Evolutionary conservation across 2,888 invertebrate species (phyloP), one percentile per base, ranked within the genome.

Genomic region (Hyles lineata): DNA sequence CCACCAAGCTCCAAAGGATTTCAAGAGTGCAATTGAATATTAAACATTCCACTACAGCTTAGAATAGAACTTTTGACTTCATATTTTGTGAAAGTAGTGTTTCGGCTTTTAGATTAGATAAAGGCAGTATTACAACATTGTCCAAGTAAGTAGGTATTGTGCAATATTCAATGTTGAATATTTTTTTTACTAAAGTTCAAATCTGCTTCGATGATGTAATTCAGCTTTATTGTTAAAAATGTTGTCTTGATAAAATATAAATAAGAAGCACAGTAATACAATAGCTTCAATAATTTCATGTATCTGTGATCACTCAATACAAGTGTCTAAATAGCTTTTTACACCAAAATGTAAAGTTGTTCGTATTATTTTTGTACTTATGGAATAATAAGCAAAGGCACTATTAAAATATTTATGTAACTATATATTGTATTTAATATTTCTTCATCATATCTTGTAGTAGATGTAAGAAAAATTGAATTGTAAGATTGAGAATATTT

Each of bases 11-110:
- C 93, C 95, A 79, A 92, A 94, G 79, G 92, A 92, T 77, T 95
- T 95, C 75, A 92, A 91, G 79, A 91, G 85, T 86, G 90, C 92
- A 83, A 93, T 94, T 80, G 93, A 94, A 78, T 94, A 93, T 87
- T 94, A 86, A 72, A 87, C 90, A 90, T 90, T 90, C 90, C 90
- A 80, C 74, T 76, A 74, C 79, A 84, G n/a, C 83, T 84, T 85
- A 85, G 87, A 74, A 29, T 75, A 63, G 62, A 71, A 55, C 62
- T 72, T 73, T 71, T 70, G 59, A n/a, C 63, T 71, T 52, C 29
- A 61, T 35, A 25, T 35, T 75, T 67, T 50, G 67, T 67, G 15
- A 50, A 23, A 50, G 23, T 50, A 67, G 50, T 50, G 60, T 71
- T 70, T 52, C 29, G 32, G 50, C 72, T 67, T 67, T 67, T 73